Conservation (phyloP, 2,888 invertebrate species). For the Rhodophaea formosa region DNA sequence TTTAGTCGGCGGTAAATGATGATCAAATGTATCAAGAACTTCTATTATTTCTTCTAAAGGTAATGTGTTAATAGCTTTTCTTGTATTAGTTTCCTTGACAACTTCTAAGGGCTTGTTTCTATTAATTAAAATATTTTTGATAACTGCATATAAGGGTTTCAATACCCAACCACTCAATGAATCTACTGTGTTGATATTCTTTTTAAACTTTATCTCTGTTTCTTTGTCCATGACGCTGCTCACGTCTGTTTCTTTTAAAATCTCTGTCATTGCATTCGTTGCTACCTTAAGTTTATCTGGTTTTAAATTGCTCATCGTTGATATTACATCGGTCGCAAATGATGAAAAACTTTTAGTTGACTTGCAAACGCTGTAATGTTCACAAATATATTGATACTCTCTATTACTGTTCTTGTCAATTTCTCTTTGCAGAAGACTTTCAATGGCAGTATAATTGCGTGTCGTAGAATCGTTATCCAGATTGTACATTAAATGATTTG, state of each 20-base stretch:
- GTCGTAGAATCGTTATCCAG: not conserved
- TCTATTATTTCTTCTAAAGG: not conserved
- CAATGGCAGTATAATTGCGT: not conserved
- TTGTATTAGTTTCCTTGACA: not conserved
- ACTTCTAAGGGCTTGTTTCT: not conserved
- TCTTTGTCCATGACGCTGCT: not conserved
- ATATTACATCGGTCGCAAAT: not conserved
- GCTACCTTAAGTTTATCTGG: not conserved
- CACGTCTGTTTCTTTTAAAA: conserved; percentile 2
- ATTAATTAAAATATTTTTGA: not conserved
- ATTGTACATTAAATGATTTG: not conserved
- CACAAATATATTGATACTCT: not conserved
- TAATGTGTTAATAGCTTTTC: not conserved
- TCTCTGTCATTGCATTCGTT: not conserved
- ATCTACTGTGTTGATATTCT: not conserved
- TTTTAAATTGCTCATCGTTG: not conserved
- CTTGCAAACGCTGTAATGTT: not conserved
- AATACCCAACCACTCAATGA: not conserved
- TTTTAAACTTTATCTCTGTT: not conserved
- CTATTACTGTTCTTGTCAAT: not conserved
- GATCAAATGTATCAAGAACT: conserved; percentile 1
- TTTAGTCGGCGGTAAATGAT: not conserved
- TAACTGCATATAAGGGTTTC: not conserved
- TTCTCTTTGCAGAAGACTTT: not conserved
- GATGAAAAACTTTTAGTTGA: not conserved